Evolutionary conservation across 2,797 vertebrate species (phyloP), one percentile per base, ranked within the genome.

Genomic region (Antrozous pallidus): DNA sequence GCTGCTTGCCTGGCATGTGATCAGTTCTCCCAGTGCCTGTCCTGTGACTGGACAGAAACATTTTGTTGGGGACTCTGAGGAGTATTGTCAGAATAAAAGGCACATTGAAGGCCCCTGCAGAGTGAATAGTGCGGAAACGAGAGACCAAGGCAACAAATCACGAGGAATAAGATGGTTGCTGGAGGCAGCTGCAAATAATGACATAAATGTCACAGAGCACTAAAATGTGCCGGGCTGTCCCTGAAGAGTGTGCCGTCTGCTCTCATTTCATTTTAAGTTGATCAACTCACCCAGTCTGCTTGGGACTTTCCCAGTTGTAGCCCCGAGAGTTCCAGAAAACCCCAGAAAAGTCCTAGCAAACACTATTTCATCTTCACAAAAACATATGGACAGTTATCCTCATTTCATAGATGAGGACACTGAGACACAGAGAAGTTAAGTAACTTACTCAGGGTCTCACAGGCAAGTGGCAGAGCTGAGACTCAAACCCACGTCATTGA

Each of bases 181-280:
- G 24, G 18, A 45, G 20, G 20, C 22, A 6, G 73, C 26, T 20
- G 3, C 0, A 2, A 18, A 14, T 0, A 17, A 12, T 0, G 13
- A 61, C 36, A 65, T 28, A 5, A 49, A 42, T 38, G 8, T 5
- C 3, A 1, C 0, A 2, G 26, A 56, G 58, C 8, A 9, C 6
- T 5, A 0, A 9, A 18, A 3, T 0, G 10, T 8, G 6, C 36
- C 24, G 17, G 14, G 26, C 45, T 1, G 22, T 17, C 36, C 20
- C 69, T 51, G 14, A 69, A 51, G 79, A 14, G n/a, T 6, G 10
- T 14, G 5, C 58, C 1, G 1, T 5, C 24, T 12, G 4, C 13
- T 5, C 24, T 17, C 14, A 9, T 69, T 36, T 61, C n/a, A 5
- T 69, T 51, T 40, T 13, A 28, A 56, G 42, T 10, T 8, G n/a